phyloP scores from a whole-genome alignment of 53 echinoderm and acorn worm species.

The Henricia sp. region DNA sequence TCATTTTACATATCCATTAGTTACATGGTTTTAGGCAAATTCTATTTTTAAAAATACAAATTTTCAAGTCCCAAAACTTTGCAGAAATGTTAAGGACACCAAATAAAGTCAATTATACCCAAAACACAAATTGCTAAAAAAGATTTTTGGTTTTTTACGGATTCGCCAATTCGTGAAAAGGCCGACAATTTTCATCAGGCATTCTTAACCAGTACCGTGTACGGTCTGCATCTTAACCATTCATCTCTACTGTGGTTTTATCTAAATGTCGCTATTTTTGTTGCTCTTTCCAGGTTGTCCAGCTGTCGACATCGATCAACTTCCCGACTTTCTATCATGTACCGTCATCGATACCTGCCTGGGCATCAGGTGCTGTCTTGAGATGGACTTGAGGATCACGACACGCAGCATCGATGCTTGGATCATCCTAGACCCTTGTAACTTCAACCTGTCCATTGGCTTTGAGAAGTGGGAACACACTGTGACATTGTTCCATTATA shows the following conservation, averaged over 20 bases:
- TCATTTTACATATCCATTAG: too few species aligned
- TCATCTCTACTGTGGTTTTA: background rate
- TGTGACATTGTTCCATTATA: slow-evolving; percentile 46
- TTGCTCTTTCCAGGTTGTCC: background rate
- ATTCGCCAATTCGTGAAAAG: too few species aligned
- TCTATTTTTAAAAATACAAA: too few species aligned
- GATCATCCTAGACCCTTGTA: slow-evolving; percentile 38
- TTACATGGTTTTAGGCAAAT: too few species aligned
- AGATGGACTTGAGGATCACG: slow-evolving; percentile 42
- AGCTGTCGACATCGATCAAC: background rate
- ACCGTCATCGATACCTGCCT: slow-evolving; percentile 38
- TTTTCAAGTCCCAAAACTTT: too few species aligned
- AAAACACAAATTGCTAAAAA: too few species aligned
- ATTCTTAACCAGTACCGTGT: too few species aligned
- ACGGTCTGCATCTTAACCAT: too few species aligned
- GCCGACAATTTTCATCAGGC: too few species aligned
- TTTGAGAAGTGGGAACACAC: slow-evolving; percentile 43
- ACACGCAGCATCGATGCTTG: slow-evolving; percentile 16
- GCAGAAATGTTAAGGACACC: too few species aligned
- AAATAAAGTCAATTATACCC: too few species aligned
- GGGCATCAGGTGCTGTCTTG: slow-evolving; percentile 32
- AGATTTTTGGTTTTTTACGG: too few species aligned
- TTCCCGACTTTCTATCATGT: slow-evolving; percentile 24
- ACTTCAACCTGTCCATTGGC: slow-evolving; percentile 42
- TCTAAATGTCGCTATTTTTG: background rate